Evolutionary conservation across 2,797 vertebrate species (phyloP), one percentile per base, ranked within the genome.

Genomic region (Galagoides demidoff): DNA sequence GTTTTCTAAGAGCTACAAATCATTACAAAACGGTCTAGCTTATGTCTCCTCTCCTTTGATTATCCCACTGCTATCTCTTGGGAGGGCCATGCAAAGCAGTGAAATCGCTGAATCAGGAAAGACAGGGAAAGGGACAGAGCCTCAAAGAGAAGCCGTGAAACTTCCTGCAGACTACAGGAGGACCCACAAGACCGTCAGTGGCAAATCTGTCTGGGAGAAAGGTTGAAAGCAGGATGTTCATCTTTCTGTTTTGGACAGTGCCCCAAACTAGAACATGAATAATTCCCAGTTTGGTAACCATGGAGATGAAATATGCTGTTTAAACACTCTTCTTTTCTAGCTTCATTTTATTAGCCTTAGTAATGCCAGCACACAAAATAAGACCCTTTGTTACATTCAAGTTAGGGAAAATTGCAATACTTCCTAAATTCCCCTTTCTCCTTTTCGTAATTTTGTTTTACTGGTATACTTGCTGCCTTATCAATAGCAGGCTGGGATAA

Each of bases 1-100:
- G 84, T 89, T 90, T 94, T 96, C 76, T 85, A 95, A 95, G 88
- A 78, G 70, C 64, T 95, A 85, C 63, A 97, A 78, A 97, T 96
- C 77, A 92, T 91, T 95, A 92, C 70, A 95, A 95, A 96, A 96
- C 63, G 87, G 81, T 25, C 31, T 82, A 81, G 45, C 68, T 96
- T 92, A 89, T 31, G 43, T 66, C 49, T 93, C 22, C 25, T 93
- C 49, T 93, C 43, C 73, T 96, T 95, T 92, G 89, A 94, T 85
- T 89, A 93, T 63, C 29, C 78, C 20, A 39, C 71, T n/a, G 43
- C 37, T 25, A 25, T 95, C 92, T 95, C 90, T 55, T 13, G 96
- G 81, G 95, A 96, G 77, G 31, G 25, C 17, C 22, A 45, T 7
- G 31, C 20, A 55, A 87, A 92, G 76, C n/a, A 55, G 23, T 23